Evolutionary conservation across 2,113 vertebrate species (phyloP).

Genomic region (Malaclemys terrapin): DNA sequence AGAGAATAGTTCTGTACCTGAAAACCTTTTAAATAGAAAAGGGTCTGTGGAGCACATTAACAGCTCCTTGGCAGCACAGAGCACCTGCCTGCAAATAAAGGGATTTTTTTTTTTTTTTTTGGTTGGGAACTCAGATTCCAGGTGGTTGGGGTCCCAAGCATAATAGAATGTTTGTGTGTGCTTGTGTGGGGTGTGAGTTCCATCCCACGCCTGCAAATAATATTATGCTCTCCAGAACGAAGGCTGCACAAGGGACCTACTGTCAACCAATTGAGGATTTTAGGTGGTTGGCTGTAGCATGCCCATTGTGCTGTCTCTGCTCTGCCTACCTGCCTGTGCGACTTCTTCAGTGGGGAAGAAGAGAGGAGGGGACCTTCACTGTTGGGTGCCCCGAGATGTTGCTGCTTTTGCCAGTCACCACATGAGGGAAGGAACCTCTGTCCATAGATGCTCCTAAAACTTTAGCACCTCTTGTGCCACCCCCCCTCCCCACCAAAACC

Average conservation of each 20-base stretch:
- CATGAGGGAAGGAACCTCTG: fast-evolving
- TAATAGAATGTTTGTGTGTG: background rate
- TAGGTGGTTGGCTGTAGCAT: background rate
- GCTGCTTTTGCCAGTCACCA: background rate
- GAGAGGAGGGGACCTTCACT: background rate
- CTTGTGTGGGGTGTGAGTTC: background rate
- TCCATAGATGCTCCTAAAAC: background rate
- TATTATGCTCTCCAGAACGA: fast-evolving
- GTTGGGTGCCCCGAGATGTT: background rate
- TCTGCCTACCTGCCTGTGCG: background rate
- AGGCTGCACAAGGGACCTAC: background rate
- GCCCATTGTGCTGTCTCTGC: background rate
- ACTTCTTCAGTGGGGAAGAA: background rate
- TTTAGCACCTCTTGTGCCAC: background rate
- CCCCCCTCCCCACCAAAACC: background rate
- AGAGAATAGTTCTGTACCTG: background rate
- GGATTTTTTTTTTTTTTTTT: background rate
- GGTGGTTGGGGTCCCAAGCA: background rate
- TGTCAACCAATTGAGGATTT: background rate
- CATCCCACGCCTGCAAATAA: background rate
- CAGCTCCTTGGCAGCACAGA: background rate
- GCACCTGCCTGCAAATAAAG: background rate
- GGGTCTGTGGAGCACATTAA: background rate
- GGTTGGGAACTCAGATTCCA: background rate
- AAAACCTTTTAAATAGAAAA: background rate